Conservation (phyloP, 2,113 vertebrate genomes). For the Chionis minor region DNA sequence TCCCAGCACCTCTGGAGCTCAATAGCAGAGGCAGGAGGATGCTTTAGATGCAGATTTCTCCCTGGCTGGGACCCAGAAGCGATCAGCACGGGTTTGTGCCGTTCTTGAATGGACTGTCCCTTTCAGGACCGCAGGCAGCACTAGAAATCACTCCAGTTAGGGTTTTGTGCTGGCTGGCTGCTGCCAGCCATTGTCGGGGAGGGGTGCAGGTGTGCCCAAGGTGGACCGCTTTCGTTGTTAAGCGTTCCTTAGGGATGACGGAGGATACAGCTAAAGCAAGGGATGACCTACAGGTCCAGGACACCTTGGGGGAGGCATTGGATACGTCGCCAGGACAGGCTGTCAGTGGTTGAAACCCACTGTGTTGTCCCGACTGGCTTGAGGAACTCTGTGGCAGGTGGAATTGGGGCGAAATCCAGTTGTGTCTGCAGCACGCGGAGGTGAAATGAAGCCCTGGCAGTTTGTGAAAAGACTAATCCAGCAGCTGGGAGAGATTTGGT, state of each 20-base stretch:
- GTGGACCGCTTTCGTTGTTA: accelerated
- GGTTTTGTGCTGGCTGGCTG: not conserved
- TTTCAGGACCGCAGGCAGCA: not conserved
- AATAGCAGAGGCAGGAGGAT: not conserved
- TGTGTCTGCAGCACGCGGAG: not conserved
- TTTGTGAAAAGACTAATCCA: not conserved
- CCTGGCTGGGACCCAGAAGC: not conserved
- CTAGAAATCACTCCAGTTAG: not conserved
- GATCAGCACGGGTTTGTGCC: not conserved
- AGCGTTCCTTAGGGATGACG: not conserved
- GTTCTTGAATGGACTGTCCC: not conserved
- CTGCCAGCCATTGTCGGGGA: too few relatives aligned
- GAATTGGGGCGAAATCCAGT: not conserved
- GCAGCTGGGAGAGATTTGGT: not conserved
- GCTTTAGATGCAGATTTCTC: not conserved
- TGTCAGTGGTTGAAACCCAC: accelerated
- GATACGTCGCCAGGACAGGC: not conserved
- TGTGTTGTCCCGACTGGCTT: not conserved
- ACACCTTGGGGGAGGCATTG: not conserved
- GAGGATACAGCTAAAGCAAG: not conserved
- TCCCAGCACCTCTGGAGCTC: not conserved
- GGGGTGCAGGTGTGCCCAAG: not conserved
- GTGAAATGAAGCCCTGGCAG: not conserved
- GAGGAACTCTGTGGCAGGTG: not conserved
- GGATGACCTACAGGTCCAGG: not conserved